phyloP scores from a whole-genome alignment of 2,888 invertebrate genomes.

The Amorpha juglandis region DNA sequence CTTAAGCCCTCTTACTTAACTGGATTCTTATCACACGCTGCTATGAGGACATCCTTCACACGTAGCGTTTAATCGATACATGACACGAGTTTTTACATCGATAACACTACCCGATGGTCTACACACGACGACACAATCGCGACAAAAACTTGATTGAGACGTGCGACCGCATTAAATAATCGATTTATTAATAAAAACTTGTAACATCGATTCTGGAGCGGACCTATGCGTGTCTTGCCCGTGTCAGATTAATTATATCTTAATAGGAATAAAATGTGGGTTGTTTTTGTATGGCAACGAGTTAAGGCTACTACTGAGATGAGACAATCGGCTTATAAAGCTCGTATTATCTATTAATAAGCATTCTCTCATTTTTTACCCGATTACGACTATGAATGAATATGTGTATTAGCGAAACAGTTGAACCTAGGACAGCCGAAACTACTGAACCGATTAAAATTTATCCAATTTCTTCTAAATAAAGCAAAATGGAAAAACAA shows the following conservation, averaged over 20 bases:
- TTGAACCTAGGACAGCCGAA: no score
- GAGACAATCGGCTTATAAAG: no score
- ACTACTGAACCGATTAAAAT: neutral
- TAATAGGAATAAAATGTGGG: slow-evolving; percentile 31
- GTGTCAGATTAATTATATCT: slow-evolving; percentile 38
- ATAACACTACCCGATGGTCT: slow-evolving; percentile 29
- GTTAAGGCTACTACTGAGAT: no score
- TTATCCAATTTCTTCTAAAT: neutral
- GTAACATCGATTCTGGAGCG: slow-evolving; percentile 42
- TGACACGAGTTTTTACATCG: slow-evolving; percentile 17
- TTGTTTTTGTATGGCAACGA: neutral
- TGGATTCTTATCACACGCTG: slow-evolving; percentile 20
- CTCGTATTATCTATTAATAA: neutral
- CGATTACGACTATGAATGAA: no score
- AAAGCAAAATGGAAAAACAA: neutral
- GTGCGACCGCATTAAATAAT: slow-evolving; percentile 45
- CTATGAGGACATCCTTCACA: slow-evolving; percentile 21
- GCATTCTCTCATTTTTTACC: neutral
- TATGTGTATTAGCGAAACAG: no score
- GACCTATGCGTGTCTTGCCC: slow-evolving; percentile 21
- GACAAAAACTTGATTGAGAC: slow-evolving; percentile 53
- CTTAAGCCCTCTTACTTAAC: neutral
- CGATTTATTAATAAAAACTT: slow-evolving; percentile 46
- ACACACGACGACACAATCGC: slow-evolving; percentile 47
- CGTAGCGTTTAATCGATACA: slow-evolving; percentile 24